Percentiles rank a stretch among this genome's conserved stretches.
phyloP scores from a whole-genome alignment of 2,888 invertebrate species.

The Himalopsyche kuldschensis region DNA sequence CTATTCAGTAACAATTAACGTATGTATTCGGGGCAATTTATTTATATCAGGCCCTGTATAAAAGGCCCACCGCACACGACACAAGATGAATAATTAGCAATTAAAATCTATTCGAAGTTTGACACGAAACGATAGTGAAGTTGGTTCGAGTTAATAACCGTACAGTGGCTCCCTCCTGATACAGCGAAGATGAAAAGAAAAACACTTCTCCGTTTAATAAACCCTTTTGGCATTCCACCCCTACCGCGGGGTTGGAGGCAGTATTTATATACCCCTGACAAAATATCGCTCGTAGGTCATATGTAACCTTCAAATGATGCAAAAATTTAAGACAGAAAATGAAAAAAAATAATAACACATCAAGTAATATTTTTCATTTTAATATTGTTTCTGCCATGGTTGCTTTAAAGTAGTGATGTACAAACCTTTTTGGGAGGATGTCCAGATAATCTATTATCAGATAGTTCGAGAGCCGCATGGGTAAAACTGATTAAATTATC shows the following conservation, averaged over 20 bases:
- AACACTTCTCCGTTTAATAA: neutral
- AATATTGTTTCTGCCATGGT: too few species aligned
- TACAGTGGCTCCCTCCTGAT: neutral
- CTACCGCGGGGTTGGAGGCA: neutral
- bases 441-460: too few species aligned
- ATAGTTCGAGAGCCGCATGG: too few species aligned
- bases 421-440: too few species aligned
- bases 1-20: neutral
- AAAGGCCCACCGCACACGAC: neutral
- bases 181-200: neutral
- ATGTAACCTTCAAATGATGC: neutral
- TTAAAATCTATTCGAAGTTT: neutral
- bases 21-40: neutral
- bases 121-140: neutral
- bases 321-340: neutral
- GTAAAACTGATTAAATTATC: too few species aligned
- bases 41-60: neutral
- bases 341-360: too few species aligned
- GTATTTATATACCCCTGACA: neutral
- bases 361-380: too few species aligned
- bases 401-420: too few species aligned
- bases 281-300: neutral
- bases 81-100: constrained; percentile 1
- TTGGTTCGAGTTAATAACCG: neutral
- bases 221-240: neutral